phyloP scores from a whole-genome alignment of 2,888 invertebrate species.

The Zele albiditarsus region DNA sequence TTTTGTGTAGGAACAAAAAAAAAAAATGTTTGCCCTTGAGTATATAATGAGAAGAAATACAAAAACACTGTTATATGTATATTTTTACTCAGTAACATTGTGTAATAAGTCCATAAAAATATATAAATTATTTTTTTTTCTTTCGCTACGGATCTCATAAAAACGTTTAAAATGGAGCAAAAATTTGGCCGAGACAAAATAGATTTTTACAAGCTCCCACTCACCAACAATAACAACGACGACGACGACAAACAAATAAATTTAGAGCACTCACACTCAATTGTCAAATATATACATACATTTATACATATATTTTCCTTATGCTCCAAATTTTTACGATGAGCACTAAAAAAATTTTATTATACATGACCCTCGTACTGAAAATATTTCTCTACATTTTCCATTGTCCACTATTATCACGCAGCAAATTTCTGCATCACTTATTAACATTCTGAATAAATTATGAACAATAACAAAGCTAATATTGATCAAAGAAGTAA shows the following conservation, averaged over 20 bases:
- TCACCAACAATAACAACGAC: background rate
- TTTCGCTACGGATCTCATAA: conserved; percentile 15
- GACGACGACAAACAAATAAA: background rate
- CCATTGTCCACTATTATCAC: background rate
- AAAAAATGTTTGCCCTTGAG: conserved; percentile 57
- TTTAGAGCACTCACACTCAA: too few relatives aligned
- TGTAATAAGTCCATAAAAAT: conserved; percentile 18
- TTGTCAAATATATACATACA: too few relatives aligned
- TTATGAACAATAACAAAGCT: background rate
- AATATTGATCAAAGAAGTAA: too few relatives aligned
- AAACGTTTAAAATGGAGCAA: conserved; percentile 40
- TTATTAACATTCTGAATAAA: background rate
- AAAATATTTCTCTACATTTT: conserved; percentile 10
- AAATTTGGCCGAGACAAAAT: conserved; percentile 17
- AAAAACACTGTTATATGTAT: background rate
- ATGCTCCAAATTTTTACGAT: conserved; percentile 20
- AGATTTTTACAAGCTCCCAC: conserved; percentile 23
- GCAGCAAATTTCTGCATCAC: background rate
- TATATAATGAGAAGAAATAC: conserved; percentile 35
- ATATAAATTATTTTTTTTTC: conserved; percentile 6
- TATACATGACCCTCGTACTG: background rate
- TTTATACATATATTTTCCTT: background rate
- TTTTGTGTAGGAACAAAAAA: background rate
- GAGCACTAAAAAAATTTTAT: background rate
- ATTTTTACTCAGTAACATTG: conserved; percentile 46